phyloP scores from a whole-genome alignment of 2,113 vertebrate species.

The Bathybates hornii region DNA sequence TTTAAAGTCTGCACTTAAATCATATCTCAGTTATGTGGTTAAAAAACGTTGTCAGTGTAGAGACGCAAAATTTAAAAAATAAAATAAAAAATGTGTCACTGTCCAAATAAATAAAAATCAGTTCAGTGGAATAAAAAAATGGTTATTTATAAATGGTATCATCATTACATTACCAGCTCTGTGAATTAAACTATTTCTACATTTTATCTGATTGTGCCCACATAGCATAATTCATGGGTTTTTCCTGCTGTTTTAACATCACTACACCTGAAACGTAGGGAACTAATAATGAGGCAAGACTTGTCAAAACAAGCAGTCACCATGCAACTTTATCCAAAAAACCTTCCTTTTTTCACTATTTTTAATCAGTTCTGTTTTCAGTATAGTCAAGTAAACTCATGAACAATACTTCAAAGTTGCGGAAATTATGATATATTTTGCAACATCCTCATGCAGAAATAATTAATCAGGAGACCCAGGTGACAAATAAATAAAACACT shows the following conservation, averaged over 20 bases:
- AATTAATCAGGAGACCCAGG: neutral
- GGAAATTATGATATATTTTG: neutral
- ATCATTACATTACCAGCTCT: neutral
- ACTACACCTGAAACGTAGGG: neutral
- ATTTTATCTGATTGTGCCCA: neutral
- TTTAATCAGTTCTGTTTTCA: neutral
- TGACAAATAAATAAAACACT: neutral
- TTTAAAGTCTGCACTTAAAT: neutral
- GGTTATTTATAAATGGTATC: neutral
- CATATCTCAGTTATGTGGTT: neutral
- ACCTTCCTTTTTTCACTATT: fast-evolving
- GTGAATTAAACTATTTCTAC: neutral
- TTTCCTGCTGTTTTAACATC: neutral
- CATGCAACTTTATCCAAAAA: neutral
- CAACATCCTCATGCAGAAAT: neutral
- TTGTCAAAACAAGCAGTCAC: neutral
- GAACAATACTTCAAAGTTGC: neutral
- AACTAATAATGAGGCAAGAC: neutral
- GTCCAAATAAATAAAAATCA: neutral
- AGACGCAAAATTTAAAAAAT: neutral
- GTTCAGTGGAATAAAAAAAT: neutral
- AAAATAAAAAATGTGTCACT: neutral
- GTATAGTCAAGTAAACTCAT: neutral
- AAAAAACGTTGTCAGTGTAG: neutral
- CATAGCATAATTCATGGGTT: neutral